These are phyloP conservation scores for Chiroxiphia lanceolata DNA, from an alignment of 2,797 vertebrate species.

Conservation along the genomic window DNA sequence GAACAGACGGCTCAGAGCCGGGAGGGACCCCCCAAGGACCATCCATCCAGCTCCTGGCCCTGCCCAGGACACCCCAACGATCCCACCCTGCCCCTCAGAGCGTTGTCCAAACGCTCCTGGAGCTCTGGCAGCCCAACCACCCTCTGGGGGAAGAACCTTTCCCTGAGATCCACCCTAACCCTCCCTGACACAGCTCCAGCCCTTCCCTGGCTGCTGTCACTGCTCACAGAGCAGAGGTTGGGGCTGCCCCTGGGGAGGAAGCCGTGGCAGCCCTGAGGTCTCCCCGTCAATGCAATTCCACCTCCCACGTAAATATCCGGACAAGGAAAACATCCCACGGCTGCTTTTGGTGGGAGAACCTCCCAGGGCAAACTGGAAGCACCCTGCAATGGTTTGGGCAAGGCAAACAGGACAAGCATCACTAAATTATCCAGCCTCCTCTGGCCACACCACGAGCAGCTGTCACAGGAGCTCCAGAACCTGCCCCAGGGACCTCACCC, in stretches of 20 bases:
- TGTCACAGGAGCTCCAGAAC: background rate
- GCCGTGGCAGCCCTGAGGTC: background rate
- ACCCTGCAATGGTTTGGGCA: background rate
- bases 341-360: background rate
- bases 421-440: background rate
- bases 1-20: background rate
- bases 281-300: background rate
- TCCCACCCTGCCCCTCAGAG: background rate
- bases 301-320: fast-evolving
- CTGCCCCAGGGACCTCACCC: background rate
- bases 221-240: background rate
- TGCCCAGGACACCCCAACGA: background rate
- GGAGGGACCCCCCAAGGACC: background rate
- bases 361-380: background rate
- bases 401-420: background rate
- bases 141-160: background rate
- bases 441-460: too few species aligned
- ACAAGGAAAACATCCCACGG: background rate
- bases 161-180: background rate
- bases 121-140: background rate
- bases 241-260: background rate
- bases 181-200: background rate
- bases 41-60: background rate
- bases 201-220: background rate
- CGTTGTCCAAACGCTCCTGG: background rate